Base-by-base conservation (phyloP, 2,888 invertebrate genomes). In the Amblyteles armatorius region DNA sequence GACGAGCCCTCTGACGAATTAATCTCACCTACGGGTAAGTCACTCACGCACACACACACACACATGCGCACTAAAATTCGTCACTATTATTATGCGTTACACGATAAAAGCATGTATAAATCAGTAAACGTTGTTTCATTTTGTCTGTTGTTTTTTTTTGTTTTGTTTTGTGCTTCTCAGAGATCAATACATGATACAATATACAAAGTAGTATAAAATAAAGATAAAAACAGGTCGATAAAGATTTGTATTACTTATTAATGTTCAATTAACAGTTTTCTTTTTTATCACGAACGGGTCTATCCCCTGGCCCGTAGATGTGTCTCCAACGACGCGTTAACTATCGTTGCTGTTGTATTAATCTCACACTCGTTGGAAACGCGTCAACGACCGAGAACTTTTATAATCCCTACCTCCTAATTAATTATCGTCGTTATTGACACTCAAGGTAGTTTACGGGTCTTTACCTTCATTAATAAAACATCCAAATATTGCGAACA, bases 151-250 rank as follows among this genome's bases (percentile, higher is more conserved):
- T 74, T 81, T 55, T 40, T 55, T 68, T 79, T 82, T 78, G 33
- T 80, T 89, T 91, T 90, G 88, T 91, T 93, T 93, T 94, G 93
- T 93, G 93, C 93, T 92, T 92, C 88, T 92, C 90, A 93, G 93
- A 93, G 93, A 93, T 93, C 93, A 93, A 22, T 92, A 92, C 91
- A 92, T 91, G 90, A 91, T 92, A 92, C 90, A 92, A 92, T 92
- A 90, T 93, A 93, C 92, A 93, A 93, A 93, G 91, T 93, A 92
- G 93, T 93, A 93, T 91, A 93, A 93, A 93, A 93, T 92, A 91
- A 92, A 93, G 91, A 87, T 86, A 91, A 92, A 90, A 89, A 87
- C 87, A 89, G 90, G 90, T 92, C 91, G 91, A 90, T 93, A 91
- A 92, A 92, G 91, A 92, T 91, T 92, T 90, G 87, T 91, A 91